Conservation (phyloP, 2,113 vertebrate species). For the Nyctereutes procyonoides region DNA sequence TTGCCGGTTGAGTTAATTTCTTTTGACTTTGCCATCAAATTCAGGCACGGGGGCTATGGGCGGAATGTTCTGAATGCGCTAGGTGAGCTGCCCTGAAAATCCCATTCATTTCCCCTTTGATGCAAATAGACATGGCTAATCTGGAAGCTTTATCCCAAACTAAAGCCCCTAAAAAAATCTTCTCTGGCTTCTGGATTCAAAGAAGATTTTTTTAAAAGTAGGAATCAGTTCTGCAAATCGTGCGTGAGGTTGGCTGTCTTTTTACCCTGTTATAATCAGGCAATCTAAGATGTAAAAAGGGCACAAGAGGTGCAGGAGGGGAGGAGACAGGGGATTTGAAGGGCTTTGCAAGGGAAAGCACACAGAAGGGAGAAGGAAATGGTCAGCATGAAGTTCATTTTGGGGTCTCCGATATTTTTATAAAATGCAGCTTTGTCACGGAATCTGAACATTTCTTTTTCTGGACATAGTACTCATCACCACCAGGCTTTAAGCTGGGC, state of each 20-base stretch:
- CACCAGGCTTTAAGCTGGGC: slow-evolving; percentile 64
- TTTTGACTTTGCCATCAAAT: slow-evolving; percentile 40
- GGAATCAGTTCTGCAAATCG: slow-evolving; percentile 65
- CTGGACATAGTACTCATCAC: slow-evolving; percentile 66
- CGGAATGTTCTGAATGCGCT: background rate
- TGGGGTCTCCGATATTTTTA: slow-evolving; percentile 58
- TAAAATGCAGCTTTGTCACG: slow-evolving; percentile 76
- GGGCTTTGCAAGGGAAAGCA: slow-evolving; percentile 48
- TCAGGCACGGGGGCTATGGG: background rate
- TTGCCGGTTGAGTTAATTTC: background rate
- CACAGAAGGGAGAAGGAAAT: slow-evolving; percentile 20
- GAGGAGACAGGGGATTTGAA: background rate
- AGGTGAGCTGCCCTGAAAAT: background rate
- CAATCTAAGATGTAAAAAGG: slow-evolving; percentile 70
- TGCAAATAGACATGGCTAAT: slow-evolving; percentile 66
- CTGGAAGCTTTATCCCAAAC: slow-evolving; percentile 68
- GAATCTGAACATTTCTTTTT: slow-evolving; percentile 72
- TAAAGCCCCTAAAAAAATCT: slow-evolving; percentile 70
- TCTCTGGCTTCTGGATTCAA: slow-evolving; percentile 66
- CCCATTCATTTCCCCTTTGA: slow-evolving; percentile 58
- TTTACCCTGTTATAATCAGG: slow-evolving; percentile 83
- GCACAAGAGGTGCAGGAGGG: slow-evolving; percentile 59
- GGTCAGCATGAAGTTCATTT: slow-evolving; percentile 61
- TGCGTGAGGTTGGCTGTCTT: slow-evolving; percentile 77
- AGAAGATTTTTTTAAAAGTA: slow-evolving; percentile 71